A percentile compares a stretch with the other conserved stretches of the same genome.
These are phyloP conservation scores for Erebia palarica DNA, from an alignment of 2,888 invertebrate species.

Conservation along the genomic window DNA sequence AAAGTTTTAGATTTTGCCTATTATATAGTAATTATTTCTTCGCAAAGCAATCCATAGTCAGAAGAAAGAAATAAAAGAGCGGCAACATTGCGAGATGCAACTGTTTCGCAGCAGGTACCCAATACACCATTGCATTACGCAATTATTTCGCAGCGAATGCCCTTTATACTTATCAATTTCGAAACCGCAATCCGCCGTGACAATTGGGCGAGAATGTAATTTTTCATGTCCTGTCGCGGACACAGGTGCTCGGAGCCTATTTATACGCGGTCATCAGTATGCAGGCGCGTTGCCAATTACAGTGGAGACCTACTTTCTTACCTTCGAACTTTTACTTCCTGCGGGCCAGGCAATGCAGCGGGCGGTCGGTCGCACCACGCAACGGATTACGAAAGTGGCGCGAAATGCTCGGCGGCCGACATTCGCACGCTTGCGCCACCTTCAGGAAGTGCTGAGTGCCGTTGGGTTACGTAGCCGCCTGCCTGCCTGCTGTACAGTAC, in stretches of 20 bases:
- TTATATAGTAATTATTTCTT: too few species aligned
- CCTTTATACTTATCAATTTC: neutral
- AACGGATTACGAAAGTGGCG: constrained; percentile 82
- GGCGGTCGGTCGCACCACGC: constrained; percentile 78
- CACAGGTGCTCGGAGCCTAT: constrained; percentile 68
- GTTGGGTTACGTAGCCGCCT: constrained; percentile 75
- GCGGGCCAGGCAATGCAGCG: constrained; percentile 69
- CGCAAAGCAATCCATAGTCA: too few species aligned
- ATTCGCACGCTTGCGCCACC: constrained; percentile 80
- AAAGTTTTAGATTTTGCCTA: too few species aligned
- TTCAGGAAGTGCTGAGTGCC: constrained; percentile 80
- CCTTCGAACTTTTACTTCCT: constrained; percentile 83
- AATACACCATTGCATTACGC: neutral
- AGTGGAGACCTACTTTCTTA: constrained; percentile 82
- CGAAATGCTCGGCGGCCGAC: constrained; percentile 82
- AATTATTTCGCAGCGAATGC: constrained; percentile 3
- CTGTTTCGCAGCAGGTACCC: neutral
- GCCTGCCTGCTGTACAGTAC: neutral
- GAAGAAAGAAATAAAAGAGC: neutral
- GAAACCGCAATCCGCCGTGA: neutral
- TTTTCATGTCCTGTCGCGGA: constrained; percentile 46
- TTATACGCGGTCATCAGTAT: constrained; percentile 73
- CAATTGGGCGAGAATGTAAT: constrained; percentile 37
- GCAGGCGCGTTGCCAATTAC: constrained; percentile 80
- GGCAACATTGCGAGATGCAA: neutral